These are phyloP conservation scores for Pelobates fuscus DNA, from an alignment of 2,113 vertebrate genomes.

Conservation along the genomic window DNA sequence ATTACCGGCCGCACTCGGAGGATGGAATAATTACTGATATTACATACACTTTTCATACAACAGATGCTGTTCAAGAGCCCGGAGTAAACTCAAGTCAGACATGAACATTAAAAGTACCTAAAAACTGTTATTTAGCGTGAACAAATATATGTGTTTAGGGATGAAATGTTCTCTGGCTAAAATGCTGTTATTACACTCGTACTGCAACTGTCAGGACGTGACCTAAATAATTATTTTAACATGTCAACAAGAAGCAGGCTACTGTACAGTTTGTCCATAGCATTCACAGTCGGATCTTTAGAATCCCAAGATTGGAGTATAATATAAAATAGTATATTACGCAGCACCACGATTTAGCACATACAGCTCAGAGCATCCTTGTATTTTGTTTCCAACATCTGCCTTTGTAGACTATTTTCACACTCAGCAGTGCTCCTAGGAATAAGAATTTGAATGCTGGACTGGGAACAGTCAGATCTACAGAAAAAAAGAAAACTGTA, in stretches of 20 bases:
- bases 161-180: conserved; percentile 38
- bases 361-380: conserved; percentile 23
- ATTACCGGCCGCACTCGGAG: conserved; percentile 20
- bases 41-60: conserved; percentile 13
- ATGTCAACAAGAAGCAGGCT: background rate
- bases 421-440: conserved; percentile 23
- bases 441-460: conserved; percentile 31
- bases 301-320: conserved; percentile 6
- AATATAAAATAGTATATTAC: conserved; percentile 25
- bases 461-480: conserved; percentile 39
- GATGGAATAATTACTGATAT: conserved; percentile 36
- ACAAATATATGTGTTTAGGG: conserved; percentile 39
- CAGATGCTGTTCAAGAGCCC: conserved; percentile 13
- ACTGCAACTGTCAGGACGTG: conserved; percentile 23
- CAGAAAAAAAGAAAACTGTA: conserved; percentile 6
- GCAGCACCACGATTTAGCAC: conserved; percentile 26
- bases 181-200: conserved; percentile 26
- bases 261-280: conserved; percentile 15
- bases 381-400: conserved; percentile 36
- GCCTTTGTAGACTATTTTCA: conserved; percentile 35
- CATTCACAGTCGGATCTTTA: background rate
- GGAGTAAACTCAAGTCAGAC: conserved; percentile 31
- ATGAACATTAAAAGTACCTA: conserved; percentile 16
- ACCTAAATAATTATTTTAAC: conserved; percentile 42
- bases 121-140: conserved; percentile 39